These are phyloP conservation scores for Galaxias olidus DNA, from an alignment of 2,797 vertebrate species.

Conservation along the genomic window DNA sequence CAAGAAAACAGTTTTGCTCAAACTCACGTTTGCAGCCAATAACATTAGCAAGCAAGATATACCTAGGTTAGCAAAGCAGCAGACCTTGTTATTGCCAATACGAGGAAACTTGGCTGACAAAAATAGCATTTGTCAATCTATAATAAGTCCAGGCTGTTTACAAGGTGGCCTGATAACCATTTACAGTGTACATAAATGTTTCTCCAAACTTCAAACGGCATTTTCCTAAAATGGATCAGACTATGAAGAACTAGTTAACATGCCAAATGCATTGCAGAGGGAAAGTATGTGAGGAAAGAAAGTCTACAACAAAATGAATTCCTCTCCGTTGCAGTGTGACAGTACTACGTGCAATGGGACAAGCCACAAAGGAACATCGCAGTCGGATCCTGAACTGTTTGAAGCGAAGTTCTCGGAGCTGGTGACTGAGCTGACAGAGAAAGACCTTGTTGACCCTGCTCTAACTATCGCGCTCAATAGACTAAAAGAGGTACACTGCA, in stretches of 20 bases:
- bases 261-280: too few species aligned
- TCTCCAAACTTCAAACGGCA: too few species aligned
- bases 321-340: slow-evolving; percentile 63
- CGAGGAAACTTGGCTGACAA: slow-evolving; percentile 25
- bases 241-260: too few species aligned
- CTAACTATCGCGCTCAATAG: slow-evolving; percentile 78
- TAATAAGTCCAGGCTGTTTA: slow-evolving; percentile 24
- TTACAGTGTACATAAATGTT: neutral
- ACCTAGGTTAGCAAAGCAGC: slow-evolving; percentile 5
- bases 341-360: slow-evolving; percentile 58
- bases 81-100: slow-evolving; percentile 28
- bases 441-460: slow-evolving; percentile 75
- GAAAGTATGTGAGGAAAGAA: too few species aligned
- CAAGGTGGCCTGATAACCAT: neutral
- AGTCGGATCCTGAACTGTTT: slow-evolving; percentile 78
- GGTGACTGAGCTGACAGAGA: slow-evolving; percentile 81
- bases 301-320: neutral
- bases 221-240: too few species aligned
- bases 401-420: slow-evolving; percentile 82
- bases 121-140: slow-evolving; percentile 16
- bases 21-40: too few species aligned
- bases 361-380: slow-evolving; percentile 46
- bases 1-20: too few species aligned
- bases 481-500: slow-evolving; percentile 64
- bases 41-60: too few species aligned